A percentile compares a stretch with the other conserved stretches of the same genome.
phyloP scores from a whole-genome alignment of 2,113 vertebrate genomes.

The Equus przewalskii region DNA sequence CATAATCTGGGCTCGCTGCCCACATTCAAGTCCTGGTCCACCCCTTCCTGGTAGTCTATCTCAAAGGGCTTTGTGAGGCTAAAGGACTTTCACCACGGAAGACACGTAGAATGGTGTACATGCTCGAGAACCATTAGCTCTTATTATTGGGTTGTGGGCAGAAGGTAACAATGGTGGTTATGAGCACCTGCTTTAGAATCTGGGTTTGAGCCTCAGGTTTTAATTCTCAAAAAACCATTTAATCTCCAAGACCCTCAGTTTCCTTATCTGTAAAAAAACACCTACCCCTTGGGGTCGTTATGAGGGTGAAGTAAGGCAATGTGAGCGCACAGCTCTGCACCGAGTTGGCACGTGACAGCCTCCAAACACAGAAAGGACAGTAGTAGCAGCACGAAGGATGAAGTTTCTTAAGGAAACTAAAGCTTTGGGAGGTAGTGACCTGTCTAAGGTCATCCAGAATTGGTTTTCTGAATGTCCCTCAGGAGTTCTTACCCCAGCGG shows the following conservation, averaged over 20 bases:
- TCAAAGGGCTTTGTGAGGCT: neutral
- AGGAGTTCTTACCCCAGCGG: neutral
- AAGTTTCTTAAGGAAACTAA: neutral
- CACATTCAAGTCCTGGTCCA: neutral
- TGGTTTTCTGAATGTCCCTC: neutral
- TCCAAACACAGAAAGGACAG: rapidly evolving
- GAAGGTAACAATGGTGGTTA: neutral
- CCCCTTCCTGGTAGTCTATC: neutral
- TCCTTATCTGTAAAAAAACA: neutral
- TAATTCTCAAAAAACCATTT: neutral
- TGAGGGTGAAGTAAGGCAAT: neutral
- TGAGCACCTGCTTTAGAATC: neutral
- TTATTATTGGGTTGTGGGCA: neutral
- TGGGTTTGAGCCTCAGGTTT: neutral
- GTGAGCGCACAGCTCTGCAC: no score
- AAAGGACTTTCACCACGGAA: neutral
- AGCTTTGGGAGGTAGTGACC: neutral
- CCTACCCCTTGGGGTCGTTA: neutral
- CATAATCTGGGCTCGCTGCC: neutral
- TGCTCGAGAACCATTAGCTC: neutral
- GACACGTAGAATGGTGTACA: neutral
- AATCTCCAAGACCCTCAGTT: neutral
- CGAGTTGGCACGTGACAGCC: neutral
- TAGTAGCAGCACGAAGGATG: rapidly evolving
- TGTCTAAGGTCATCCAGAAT: neutral